phyloP scores from a whole-genome alignment of 2,888 invertebrate genomes.

The Leptogaster cylindrica region DNA sequence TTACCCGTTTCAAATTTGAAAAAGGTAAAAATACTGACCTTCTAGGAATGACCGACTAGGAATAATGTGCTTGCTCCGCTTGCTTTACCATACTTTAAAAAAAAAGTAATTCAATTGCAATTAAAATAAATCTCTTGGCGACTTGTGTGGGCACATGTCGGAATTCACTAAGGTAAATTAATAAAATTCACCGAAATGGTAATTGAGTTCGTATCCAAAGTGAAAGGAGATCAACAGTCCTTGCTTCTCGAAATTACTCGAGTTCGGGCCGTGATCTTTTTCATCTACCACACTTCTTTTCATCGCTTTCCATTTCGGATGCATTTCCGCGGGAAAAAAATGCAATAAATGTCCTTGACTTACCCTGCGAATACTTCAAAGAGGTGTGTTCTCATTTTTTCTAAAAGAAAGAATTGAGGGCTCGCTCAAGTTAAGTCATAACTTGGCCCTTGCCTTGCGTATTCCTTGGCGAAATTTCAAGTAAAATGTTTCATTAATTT shows the following conservation, averaged over 20 bases:
- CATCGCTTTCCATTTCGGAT: neutral
- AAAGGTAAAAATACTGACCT: no score
- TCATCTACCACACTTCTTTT: neutral
- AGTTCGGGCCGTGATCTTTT: constrained; percentile 20
- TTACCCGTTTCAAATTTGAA: no score
- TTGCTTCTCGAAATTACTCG: neutral
- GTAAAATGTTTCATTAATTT: no score
- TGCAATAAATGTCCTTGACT: constrained; percentile 1
- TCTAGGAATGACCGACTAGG: no score
- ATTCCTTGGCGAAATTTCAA: no score
- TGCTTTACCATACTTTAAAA: no score
- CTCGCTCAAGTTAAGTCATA: no score
- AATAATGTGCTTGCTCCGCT: no score
- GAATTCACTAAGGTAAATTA: constrained; percentile 13
- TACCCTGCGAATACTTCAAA: neutral
- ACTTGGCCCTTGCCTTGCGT: no score
- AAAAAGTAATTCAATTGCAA: neutral
- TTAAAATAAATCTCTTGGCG: constrained; percentile 11
- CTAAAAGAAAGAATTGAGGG: no score
- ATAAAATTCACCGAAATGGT: constrained; percentile 20
- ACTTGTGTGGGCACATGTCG: neutral
- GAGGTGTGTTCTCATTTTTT: constrained; percentile 26
- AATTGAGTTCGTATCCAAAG: constrained; percentile 2
- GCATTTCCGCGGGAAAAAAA: constrained; percentile 8
- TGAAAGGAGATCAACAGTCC: constrained; percentile 20